Evolutionary conservation across 2,797 vertebrate genomes (phyloP), one percentile per base, ranked within the genome.

Genomic region (Falco novaeseelandiae): DNA sequence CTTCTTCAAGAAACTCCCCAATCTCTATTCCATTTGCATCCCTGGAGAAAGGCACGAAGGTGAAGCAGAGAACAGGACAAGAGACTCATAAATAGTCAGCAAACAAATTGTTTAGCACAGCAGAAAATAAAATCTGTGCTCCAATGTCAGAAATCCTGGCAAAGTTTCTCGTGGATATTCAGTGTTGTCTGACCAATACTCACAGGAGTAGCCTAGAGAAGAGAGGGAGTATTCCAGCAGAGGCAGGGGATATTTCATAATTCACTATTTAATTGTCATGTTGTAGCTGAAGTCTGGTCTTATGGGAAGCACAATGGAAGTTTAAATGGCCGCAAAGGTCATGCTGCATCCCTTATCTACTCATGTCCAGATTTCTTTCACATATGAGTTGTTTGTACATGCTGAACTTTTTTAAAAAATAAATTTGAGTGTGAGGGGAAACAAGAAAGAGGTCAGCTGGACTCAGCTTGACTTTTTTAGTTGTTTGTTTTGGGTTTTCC

Each of bases 181-280:
- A 89, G 54, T 85, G 44, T 7, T 93, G 30, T 79, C 71, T 78
- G n/a, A 92, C 67, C 59, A 90, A 66, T 49, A 78, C 86, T 92
- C 76, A 89, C 58, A 83, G 57, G 42, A 88, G 49, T 69, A 90
- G 21, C 46, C 72, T 82, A 65, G 27, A 93, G 83, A 54, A 89
- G 42, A 82, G 32, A 70, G 16, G 29, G 42, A 93, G 46, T 61
- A 72, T 86, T 89, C 81, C 82, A 90, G 51, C 10, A 69, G 34
- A 93, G 44, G 79, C 69, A 17, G 3, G 32, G 57, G 74, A 10
- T 70, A 84, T 94, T 96, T 78, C 57, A 69, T 70, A 95, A 81
- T 92, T 96, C 46, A 94, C 95, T 90, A 61, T 93, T 95, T 96
- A 94, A 93, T 95, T 81, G 58, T 77, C 21, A 15, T 8, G 10